Evolutionary conservation across 37 sponge, comb jelly and placozoan species (phyloP).

Genomic region (Lycopodina hypogea): DNA sequence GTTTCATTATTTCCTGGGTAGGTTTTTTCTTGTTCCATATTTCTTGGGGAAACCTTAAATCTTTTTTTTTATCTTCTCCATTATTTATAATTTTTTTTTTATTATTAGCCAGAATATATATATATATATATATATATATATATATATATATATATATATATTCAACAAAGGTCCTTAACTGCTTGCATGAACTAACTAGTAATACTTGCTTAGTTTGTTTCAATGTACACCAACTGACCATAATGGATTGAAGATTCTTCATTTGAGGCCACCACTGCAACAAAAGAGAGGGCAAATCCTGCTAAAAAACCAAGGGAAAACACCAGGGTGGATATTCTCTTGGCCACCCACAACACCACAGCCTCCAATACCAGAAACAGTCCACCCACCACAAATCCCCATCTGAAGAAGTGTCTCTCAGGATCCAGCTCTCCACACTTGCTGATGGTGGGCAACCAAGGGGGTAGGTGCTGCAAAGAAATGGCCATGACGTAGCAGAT

Average conservation of each 20-base stretch:
- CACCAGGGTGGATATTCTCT: conserved; percentile 6
- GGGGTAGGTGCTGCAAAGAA: conserved; percentile 52
- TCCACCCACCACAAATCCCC: conserved; percentile 62
- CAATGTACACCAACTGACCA: conserved; percentile 25
- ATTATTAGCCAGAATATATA: no score
- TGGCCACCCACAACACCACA: conserved; percentile 32
- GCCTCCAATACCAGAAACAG: conserved; percentile 40
- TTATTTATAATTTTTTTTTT: no score
- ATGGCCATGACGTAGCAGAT: conserved; percentile 79
- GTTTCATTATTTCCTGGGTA: no score
- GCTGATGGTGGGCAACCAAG: conserved; percentile 87
- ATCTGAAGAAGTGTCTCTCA: conserved; percentile 73
- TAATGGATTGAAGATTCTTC: conserved; percentile 58
- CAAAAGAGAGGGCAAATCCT: conserved; percentile 35
- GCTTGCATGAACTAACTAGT: no score
- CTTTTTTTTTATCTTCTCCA: no score
- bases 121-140: no score
- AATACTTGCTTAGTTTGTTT: not conserved
- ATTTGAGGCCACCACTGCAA: conserved; percentile 62
- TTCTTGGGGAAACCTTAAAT: no score
- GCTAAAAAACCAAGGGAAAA: conserved; percentile 50
- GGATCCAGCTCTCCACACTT: conserved; percentile 78
- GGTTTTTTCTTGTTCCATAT: no score
- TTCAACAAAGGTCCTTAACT: no score
- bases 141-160: no score